These are phyloP conservation scores for Branchinecta lindahli DNA, from an alignment of 1,140 invertebrate genomes.

Conservation along the genomic window DNA sequence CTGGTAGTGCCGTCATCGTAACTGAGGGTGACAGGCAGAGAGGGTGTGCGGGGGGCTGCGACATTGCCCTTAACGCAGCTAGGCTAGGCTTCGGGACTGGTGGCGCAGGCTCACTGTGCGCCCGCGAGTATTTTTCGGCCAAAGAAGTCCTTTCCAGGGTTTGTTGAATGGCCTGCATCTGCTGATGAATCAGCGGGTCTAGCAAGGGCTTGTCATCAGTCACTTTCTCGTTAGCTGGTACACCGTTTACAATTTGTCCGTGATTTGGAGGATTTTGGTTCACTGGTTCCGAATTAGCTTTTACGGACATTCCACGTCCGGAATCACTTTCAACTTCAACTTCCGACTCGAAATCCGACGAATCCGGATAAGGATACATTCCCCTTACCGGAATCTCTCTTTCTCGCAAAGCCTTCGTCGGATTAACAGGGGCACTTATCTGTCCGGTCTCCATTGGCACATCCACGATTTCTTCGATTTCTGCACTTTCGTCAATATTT, in stretches of 20 bases:
- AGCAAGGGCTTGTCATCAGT: not conserved
- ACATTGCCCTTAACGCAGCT: not conserved
- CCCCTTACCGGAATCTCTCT: not conserved
- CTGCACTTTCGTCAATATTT: not conserved
- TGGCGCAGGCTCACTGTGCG: not conserved
- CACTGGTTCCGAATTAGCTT: not conserved
- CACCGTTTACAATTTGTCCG: not conserved
- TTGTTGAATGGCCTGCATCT: not conserved
- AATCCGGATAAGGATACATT: constrained; percentile 8
- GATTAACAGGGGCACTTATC: not conserved
- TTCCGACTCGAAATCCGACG: not conserved
- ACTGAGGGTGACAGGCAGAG: not conserved
- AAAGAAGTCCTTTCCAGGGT: not conserved
- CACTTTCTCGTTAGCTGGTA: not conserved
- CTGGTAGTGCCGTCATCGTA: not conserved
- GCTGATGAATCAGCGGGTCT: not conserved
- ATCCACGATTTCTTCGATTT: not conserved
- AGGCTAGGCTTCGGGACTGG: not conserved
- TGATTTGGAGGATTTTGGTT: not conserved
- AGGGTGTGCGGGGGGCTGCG: not conserved
- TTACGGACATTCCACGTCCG: not conserved
- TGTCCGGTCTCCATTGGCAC: not conserved
- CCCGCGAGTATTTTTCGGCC: not conserved
- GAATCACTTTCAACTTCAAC: not conserved
- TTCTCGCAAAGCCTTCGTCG: not conserved